phyloP scores from a whole-genome alignment of 2,888 invertebrate genomes.

The Leptopilina myrica region DNA sequence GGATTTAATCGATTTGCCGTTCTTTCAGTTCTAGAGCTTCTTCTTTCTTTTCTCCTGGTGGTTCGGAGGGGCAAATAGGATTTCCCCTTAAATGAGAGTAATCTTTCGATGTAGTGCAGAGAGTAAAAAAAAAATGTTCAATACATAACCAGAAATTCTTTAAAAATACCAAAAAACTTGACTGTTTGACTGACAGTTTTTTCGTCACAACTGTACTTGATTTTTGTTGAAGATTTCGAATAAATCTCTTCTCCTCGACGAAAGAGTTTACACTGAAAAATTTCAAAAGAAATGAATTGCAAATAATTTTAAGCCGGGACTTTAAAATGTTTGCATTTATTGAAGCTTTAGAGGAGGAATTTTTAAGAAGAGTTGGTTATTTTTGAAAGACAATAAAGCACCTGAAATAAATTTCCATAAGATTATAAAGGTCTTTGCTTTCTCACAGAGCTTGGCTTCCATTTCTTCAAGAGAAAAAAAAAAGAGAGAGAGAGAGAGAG shows the following conservation, averaged over 20 bases:
- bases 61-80: background rate
- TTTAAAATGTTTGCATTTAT: slow-evolving; percentile 3
- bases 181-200: too few species aligned
- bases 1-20: slow-evolving; percentile 36
- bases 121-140: too few species aligned
- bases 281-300: too few species aligned
- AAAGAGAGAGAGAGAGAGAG: background rate
- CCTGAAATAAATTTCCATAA: slow-evolving; percentile 31
- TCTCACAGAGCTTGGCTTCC: slow-evolving; percentile 30
- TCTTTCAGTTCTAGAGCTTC: slow-evolving; percentile 31
- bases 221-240: too few species aligned
- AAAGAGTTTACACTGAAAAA: too few species aligned
- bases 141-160: too few species aligned
- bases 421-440: slow-evolving; percentile 26
- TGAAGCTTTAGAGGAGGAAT: background rate
- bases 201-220: too few species aligned
- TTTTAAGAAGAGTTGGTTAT: slow-evolving; percentile 3
- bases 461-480: background rate
- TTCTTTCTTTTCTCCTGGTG: background rate
- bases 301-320: background rate
- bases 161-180: too few species aligned
- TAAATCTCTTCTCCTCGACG: too few species aligned
- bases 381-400: slow-evolving; percentile 38
- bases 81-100: too few species aligned
- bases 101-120: too few species aligned